phyloP scores from a whole-genome alignment of 1,140 invertebrate species.

The Heliconius eleuchia region DNA sequence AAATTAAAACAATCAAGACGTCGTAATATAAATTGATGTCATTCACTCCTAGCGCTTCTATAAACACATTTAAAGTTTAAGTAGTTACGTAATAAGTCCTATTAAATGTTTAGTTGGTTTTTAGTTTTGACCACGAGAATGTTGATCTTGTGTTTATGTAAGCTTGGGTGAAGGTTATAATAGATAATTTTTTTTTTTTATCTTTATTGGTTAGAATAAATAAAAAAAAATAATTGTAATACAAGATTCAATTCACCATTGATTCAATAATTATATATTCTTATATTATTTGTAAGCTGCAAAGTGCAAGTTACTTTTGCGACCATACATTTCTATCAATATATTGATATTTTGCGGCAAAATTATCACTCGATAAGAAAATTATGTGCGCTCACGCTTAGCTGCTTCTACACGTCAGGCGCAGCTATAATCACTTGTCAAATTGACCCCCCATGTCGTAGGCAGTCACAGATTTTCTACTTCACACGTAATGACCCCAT shows the following conservation, averaged over 20 bases:
- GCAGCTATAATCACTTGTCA: neutral
- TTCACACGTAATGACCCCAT: constrained; percentile 11
- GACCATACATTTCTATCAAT: no score
- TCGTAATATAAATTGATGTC: constrained; percentile 5
- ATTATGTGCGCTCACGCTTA: neutral
- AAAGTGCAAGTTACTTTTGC: no score
- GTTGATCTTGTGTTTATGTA: neutral
- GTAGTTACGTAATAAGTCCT: constrained; percentile 8
- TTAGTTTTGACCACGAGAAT: neutral
- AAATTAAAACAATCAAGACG: constrained; percentile 4
- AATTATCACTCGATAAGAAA: neutral
- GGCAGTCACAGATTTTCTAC: neutral
- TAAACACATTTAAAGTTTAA: neutral
- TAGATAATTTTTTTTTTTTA: neutral
- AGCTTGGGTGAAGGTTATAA: neutral
- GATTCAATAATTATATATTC: no score
- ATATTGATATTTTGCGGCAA: no score
- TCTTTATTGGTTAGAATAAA: neutral
- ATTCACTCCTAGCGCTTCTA: constrained; percentile 1
- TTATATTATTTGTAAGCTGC: no score
- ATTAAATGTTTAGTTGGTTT: neutral
- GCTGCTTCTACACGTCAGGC: neutral
- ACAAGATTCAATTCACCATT: no score
- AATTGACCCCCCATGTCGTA: neutral
- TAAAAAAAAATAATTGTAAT: no score